Conservation (phyloP, 1,140 invertebrate genomes). For the Macrocentrus cingulum region DNA sequence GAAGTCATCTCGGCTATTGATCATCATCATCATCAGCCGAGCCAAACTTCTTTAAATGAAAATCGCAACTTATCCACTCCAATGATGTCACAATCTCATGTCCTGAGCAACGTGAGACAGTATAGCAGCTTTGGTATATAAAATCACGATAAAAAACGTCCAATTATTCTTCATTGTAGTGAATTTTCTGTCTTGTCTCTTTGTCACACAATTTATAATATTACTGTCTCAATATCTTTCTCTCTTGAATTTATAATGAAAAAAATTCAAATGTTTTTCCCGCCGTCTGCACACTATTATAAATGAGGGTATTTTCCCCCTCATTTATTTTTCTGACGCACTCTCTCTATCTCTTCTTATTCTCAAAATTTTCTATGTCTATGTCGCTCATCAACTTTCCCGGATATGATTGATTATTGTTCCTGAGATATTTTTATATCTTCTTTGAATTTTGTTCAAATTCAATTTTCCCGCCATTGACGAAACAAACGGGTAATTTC, state of each 20-base stretch:
- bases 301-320: no score
- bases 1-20: conserved; percentile 58
- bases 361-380: no score
- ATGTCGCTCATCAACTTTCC: no score
- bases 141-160: conserved; percentile 25
- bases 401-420: no score
- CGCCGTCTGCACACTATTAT: no score
- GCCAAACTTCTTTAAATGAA: conserved; percentile 62
- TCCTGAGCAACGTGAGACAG: conserved; percentile 71
- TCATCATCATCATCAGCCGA: conserved; percentile 54
- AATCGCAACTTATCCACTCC: conserved; percentile 52
- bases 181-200: conserved; percentile 19
- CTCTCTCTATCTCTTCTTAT: no score
- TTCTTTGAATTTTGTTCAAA: conserved; percentile 9
- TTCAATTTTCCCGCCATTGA: neutral
- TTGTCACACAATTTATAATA: conserved; percentile 4
- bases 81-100: conserved; percentile 55
- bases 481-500: no score
- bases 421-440: no score
- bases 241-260: no score
- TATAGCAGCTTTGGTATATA: conserved; percentile 90
- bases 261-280: no score
- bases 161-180: conserved; percentile 27
- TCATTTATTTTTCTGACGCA: no score
- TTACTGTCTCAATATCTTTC: no score